phyloP scores from a whole-genome alignment of 2,888 invertebrate species.

The Toxonevra muliebris region DNA sequence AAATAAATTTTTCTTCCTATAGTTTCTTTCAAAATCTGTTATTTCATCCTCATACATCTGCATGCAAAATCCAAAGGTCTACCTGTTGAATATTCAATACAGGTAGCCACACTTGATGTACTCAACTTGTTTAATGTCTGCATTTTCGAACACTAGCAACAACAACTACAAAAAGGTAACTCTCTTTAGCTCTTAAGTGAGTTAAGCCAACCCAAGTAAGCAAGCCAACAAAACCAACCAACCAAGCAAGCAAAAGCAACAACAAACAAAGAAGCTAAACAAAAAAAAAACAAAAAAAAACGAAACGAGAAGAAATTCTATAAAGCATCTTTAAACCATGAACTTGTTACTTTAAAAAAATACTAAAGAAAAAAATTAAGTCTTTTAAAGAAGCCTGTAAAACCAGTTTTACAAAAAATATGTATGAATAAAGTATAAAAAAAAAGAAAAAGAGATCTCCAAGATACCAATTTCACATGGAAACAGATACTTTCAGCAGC shows the following conservation, averaged over 20 bases:
- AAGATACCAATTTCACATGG: slow-evolving; percentile 31
- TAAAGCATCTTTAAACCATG: slow-evolving; percentile 41
- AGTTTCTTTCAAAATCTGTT: too few relatives aligned
- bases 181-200: too few relatives aligned
- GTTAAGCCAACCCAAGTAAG: too few relatives aligned
- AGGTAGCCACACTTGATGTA: background rate
- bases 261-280: slow-evolving; percentile 7
- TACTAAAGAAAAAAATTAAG: slow-evolving; percentile 10
- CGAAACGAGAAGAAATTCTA: slow-evolving; percentile 15
- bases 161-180: too few relatives aligned
- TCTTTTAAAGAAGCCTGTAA: slow-evolving; percentile 37
- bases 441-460: background rate
- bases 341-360: slow-evolving; percentile 39
- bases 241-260: background rate
- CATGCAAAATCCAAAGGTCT: too few relatives aligned
- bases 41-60: background rate
- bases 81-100: background rate
- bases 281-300: background rate
- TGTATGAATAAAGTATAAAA: slow-evolving; percentile 7
- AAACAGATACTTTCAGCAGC: slow-evolving; percentile 27
- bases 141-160: background rate
- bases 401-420: slow-evolving; percentile 41
- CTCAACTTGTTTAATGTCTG: background rate
- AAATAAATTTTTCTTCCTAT: too few relatives aligned
- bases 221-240: background rate